Conservation (phyloP, 2,888 invertebrate genomes). For the Apamea monoglypha region DNA sequence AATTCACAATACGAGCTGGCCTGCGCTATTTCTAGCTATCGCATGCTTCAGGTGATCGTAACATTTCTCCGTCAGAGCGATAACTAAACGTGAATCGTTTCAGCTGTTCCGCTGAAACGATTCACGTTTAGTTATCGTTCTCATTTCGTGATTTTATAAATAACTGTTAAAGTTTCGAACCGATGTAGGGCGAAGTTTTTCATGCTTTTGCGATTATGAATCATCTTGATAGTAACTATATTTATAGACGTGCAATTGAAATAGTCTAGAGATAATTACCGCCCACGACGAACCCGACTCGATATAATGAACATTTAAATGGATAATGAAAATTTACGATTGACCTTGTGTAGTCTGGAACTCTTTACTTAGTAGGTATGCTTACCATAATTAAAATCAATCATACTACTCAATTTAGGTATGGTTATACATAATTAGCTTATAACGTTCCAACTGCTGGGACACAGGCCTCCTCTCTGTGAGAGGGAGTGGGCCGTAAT, state of each 20-base stretch:
- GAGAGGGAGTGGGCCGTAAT: no score
- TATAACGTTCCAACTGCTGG: no score
- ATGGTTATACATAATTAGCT: no score
- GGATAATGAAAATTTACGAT: constrained; percentile 59
- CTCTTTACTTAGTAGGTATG: background rate
- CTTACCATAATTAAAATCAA: constrained; percentile 47
- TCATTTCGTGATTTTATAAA: constrained; percentile 35
- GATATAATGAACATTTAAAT: constrained; percentile 66
- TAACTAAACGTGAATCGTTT: no score
- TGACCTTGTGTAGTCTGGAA: constrained; percentile 35
- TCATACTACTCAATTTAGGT: constrained; percentile 21
- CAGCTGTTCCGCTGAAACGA: constrained; percentile 28
- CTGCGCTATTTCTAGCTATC: constrained; percentile 37
- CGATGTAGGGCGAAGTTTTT: constrained; percentile 39
- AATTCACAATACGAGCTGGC: constrained; percentile 25
- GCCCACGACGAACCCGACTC: constrained; percentile 70
- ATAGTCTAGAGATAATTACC: constrained; percentile 67
- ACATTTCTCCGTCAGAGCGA: constrained; percentile 28
- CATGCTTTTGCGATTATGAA: constrained; percentile 43
- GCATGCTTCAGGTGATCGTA: constrained; percentile 34
- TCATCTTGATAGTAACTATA: constrained; percentile 40
- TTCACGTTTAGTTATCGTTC: constrained; percentile 32
- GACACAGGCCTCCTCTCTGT: no score
- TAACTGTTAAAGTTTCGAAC: constrained; percentile 37
- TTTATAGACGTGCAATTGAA: constrained; percentile 53